Evolutionary conservation across 2,888 invertebrate species (phyloP), one percentile per base, ranked within the genome.

Genomic region (Cyclophora albipunctata): DNA sequence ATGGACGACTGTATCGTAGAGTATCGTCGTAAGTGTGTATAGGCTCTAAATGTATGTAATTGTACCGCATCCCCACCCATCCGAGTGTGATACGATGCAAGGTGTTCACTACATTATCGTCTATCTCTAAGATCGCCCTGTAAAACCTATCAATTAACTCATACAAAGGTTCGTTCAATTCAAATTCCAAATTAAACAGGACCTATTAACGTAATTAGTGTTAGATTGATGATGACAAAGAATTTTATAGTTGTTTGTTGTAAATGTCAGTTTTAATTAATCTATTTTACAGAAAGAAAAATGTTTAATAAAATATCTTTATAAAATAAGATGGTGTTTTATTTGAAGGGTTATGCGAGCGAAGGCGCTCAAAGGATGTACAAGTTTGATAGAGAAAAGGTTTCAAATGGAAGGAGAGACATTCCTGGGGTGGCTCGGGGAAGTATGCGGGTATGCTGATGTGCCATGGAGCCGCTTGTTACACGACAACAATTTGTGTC

Each of bases 171-270:
- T 43, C 43, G 20, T 67, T 67, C 66, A n/a, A n/a, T n/a, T n/a
- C n/a, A n/a, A 68, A 75, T 75, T 72, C 73, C 74, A 76, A 73
- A 68, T 69, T 69, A 71, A 78, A 77, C 81, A 76, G 73, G 78
- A 84, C 80, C 78, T 82, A 81, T 78, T 76, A 78, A 78, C 69
- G 73, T 79, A 77, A 79, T 75, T 81, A 85, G 80, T 74, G 69
- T 81, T 85, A 86, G 79, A 77, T 67, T 67, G 71, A 75, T 62
- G 61, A 50, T 55, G 77, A 79, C 80, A 81, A 84, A 82, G 83
- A 82, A 85, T 86, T 87, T 86, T 88, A 85, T 87, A 87, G 85
- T 82, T 84, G 86, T 86, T 87, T 84, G 87, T 86, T 87, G 85
- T 88, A 85, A 85, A 84, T 84, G 86, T 87, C 85, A 78, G 85